A percentile compares a stretch with the other conserved stretches of the same genome.
Evolutionary conservation across 2,113 vertebrate species (phyloP).

Genomic region (Tursiops truncatus): DNA sequence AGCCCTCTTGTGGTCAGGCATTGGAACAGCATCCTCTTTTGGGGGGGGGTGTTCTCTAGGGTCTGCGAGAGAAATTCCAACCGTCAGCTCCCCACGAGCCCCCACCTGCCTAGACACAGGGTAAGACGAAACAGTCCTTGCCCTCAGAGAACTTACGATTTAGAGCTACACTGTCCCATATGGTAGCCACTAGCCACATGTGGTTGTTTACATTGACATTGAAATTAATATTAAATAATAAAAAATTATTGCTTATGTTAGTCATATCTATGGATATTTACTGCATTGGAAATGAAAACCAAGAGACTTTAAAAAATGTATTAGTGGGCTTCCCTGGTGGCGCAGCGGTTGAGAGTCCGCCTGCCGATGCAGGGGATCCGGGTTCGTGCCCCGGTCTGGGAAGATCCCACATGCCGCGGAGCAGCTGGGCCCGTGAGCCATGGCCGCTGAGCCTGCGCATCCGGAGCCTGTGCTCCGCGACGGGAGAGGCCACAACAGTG

Average conservation of each 20-base stretch:
- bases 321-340: background rate
- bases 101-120: background rate
- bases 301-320: background rate
- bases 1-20: slow-evolving; percentile 25
- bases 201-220: background rate
- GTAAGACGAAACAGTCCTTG: background rate
- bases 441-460: too few species aligned
- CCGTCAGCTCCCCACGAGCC: background rate
- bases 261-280: background rate
- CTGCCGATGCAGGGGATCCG: rapidly evolving
- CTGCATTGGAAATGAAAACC: background rate
- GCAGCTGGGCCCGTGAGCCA: too few species aligned
- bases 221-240: background rate
- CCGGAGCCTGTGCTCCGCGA: too few species aligned
- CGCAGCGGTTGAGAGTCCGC: too few species aligned
- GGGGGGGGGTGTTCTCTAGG: background rate
- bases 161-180: background rate
- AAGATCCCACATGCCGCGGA: too few species aligned
- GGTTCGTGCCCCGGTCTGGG: too few species aligned
- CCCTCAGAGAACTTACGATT: background rate
- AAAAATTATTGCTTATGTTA: background rate
- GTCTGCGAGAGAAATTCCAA: background rate
- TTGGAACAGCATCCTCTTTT: background rate
- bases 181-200: background rate
- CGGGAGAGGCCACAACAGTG: too few species aligned